Evolutionary conservation across 2,888 invertebrate genomes (phyloP), one percentile per base, ranked within the genome.

Genomic region (Ophion slaviceki): DNA sequence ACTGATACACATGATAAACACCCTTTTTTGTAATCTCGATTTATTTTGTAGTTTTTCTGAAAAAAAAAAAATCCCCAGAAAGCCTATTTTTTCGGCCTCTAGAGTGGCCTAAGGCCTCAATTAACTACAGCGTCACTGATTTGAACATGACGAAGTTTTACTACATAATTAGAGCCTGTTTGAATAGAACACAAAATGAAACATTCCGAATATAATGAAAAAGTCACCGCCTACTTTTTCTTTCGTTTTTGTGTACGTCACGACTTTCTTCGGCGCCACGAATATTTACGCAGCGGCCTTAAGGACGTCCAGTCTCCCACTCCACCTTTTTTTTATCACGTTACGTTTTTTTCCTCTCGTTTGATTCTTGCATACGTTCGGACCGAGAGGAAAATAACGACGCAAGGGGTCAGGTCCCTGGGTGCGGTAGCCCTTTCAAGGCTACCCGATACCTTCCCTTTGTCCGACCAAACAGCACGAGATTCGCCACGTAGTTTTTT

Each of bases 371-470:
- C 71, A 57, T 62, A 77, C 80, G 76, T 71, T 80, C 68, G 17
- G n/a, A 67, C 28, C 70, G 78, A 74, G 78, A 78, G 59, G 74
- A 68, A 81, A 75, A 75, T 74, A 81, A 74, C 71, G 79, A 72
- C 68, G 67, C 67, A 45, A 66, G 66, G 75, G 64, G 36, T 76
- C 32, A 53, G 77, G 24, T 67, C 75, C 47, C 75, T 28, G 57
- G 45, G 80, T 59, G 82, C 71, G 28, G 82, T 77, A 86, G 83
- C 77, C 64, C 77, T 80, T 83, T 86, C 86, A 86, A 86, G 86
- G 86, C 80, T 80, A 80, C 66, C 77, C 11, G 32, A 47, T 71
- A 47, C 20, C 72, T 32, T 28, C 53, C 28, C 62, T 57, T 78
- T 45, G 59, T 68, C 53, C 78, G 57, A 72, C 59, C 66, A 67